A percentile compares a stretch with the other conserved stretches of the same genome.
These are phyloP conservation scores for Ramphastos sulfuratus DNA, from an alignment of 2,113 vertebrate species.

Conservation along the genomic window DNA sequence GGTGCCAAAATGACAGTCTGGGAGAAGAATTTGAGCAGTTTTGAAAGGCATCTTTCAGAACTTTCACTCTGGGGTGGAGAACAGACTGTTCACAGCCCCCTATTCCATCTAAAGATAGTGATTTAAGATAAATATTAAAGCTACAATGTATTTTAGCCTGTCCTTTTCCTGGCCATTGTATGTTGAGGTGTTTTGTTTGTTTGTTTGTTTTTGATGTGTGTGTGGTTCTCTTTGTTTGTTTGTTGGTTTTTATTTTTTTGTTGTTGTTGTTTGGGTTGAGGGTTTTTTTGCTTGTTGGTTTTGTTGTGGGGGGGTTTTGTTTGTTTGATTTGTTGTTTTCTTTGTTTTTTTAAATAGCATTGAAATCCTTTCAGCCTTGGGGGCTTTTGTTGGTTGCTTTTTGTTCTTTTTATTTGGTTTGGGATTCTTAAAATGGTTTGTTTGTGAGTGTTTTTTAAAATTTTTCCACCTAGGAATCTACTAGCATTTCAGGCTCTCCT, in stretches of 20 bases:
- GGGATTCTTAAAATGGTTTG: neutral
- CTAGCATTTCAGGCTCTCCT: neutral
- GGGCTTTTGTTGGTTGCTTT: neutral
- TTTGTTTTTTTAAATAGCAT: neutral
- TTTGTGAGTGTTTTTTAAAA: too few relatives aligned
- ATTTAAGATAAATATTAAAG: neutral
- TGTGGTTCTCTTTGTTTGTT: too few relatives aligned
- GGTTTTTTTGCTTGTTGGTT: too few relatives aligned
- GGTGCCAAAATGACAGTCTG: neutral
- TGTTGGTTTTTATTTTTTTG: too few relatives aligned
- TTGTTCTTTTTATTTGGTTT: neutral
- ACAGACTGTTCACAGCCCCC: neutral
- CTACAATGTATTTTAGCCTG: neutral
- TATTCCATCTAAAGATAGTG: neutral
- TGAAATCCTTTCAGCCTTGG: neutral
- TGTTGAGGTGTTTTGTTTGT: neutral
- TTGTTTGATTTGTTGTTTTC: neutral
- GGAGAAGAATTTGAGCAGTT: neutral
- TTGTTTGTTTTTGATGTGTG: neutral
- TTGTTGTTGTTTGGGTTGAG: too few relatives aligned
- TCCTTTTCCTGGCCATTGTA: neutral
- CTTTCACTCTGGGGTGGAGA: neutral
- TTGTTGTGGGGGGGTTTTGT: too few relatives aligned
- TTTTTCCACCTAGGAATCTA: neutral
- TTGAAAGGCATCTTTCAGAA: neutral